These are phyloP conservation scores for Megaceryle torquata DNA, from an alignment of 2,113 vertebrate genomes.

Conservation along the genomic window DNA sequence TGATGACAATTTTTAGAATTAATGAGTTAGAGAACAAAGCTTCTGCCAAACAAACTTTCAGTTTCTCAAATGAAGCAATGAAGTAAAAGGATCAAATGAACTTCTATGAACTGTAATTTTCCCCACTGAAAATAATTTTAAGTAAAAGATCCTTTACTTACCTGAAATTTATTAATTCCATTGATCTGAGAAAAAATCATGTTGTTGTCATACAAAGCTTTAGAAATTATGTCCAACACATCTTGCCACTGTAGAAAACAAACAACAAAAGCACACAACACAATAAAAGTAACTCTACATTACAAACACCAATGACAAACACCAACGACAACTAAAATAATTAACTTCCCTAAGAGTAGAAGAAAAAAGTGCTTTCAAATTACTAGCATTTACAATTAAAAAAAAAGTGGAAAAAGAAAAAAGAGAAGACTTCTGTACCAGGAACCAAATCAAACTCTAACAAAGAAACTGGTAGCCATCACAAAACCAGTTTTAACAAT, in stretches of 20 bases:
- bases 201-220: slow-evolving; percentile 95
- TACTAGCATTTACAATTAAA: neutral
- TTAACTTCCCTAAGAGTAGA: neutral
- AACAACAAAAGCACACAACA: neutral
- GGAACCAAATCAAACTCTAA: neutral
- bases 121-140: neutral
- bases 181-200: slow-evolving; percentile 97
- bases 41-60: neutral
- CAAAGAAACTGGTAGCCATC: neutral
- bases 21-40: neutral
- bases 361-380: neutral
- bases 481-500: neutral
- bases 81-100: neutral
- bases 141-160: slow-evolving; percentile 59
- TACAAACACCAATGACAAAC: neutral
- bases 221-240: slow-evolving; percentile 96
- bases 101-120: neutral
- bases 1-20: neutral
- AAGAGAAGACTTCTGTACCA: neutral
- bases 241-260: slow-evolving; percentile 88
- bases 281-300: slow-evolving; percentile 10
- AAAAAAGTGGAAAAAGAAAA: neutral
- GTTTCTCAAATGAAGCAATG: neutral
- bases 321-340: neutral
- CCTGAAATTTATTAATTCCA: slow-evolving; percentile 96